phyloP scores from a whole-genome alignment of 2,113 vertebrate species.

The Pteropus alecto region DNA sequence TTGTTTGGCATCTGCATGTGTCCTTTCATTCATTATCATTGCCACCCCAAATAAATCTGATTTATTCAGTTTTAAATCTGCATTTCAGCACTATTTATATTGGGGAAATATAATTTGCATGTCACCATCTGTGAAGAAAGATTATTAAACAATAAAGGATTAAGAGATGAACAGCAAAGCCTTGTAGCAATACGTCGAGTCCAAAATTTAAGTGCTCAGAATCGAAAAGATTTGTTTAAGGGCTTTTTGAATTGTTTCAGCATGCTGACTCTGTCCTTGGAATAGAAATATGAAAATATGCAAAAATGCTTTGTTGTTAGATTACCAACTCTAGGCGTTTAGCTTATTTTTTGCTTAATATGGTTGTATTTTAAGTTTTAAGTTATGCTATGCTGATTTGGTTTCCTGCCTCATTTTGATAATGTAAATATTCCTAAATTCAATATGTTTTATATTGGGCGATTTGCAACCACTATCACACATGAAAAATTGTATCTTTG shows the following conservation, averaged over 20 bases:
- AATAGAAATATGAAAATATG: slow-evolving; percentile 10
- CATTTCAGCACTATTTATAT: slow-evolving; percentile 67
- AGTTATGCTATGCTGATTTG: neutral
- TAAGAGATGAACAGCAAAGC: slow-evolving; percentile 70
- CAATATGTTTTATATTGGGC: neutral
- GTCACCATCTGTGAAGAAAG: slow-evolving; percentile 78
- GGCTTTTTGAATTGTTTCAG: slow-evolving; percentile 42
- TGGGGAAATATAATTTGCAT: slow-evolving; percentile 75
- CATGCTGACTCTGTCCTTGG: slow-evolving; percentile 61
- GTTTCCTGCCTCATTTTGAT: neutral
- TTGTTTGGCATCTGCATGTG: slow-evolving; percentile 50
- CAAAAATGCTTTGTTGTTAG: slow-evolving; percentile 39
- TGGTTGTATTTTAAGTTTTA: slow-evolving; percentile 23
- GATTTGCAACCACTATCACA: neutral
- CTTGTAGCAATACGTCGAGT: slow-evolving; percentile 51
- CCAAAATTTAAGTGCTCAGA: slow-evolving; percentile 69
- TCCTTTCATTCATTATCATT: slow-evolving; percentile 57
- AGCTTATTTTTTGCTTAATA: slow-evolving; percentile 26
- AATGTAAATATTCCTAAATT: slow-evolving; percentile 36
- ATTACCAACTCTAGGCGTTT: slow-evolving; percentile 8
- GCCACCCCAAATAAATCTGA: slow-evolving; percentile 67
- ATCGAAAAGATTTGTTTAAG: slow-evolving; percentile 58
- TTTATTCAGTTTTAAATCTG: slow-evolving; percentile 73
- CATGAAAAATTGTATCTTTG: neutral
- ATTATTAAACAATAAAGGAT: slow-evolving; percentile 78